A percentile compares a stretch with the other conserved stretches of the same genome.
Conservation (phyloP, 2,797 vertebrate genomes). For the Peromyscus eremicus region DNA sequence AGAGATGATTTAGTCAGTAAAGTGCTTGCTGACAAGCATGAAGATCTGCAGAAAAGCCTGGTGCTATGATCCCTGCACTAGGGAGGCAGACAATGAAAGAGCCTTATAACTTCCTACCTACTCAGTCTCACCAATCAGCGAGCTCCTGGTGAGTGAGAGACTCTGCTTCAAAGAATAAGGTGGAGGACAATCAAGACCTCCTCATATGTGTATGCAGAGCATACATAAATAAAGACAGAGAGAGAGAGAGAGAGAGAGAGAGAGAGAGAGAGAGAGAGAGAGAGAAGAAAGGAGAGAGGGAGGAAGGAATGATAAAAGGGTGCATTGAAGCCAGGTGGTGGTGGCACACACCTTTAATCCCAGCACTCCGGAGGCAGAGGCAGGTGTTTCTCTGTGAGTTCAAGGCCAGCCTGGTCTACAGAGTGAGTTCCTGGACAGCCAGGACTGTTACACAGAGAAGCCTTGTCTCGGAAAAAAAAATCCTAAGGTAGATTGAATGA, state of each 20-base stretch:
- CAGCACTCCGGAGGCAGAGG: too few relatives aligned
- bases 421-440: too few relatives aligned
- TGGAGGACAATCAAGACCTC: neutral
- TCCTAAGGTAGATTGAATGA: neutral
- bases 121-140: neutral
- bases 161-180: neutral
- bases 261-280: accelerated
- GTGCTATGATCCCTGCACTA: neutral
- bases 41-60: neutral
- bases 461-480: too few relatives aligned
- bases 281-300: accelerated
- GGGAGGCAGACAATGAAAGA: neutral
- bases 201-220: neutral
- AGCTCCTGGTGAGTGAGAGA: neutral
- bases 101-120: neutral
- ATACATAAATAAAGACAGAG: neutral
- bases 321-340: too few relatives aligned
- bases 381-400: too few relatives aligned
- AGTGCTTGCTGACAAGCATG: neutral
- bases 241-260: neutral
- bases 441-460: too few relatives aligned
- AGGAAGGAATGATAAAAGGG: neutral
- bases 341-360: too few relatives aligned
- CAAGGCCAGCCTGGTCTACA: too few relatives aligned
- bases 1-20: neutral